These are phyloP conservation scores for Eucriotettix oculatus DNA, from an alignment of 2,888 invertebrate genomes.

Conservation along the genomic window DNA sequence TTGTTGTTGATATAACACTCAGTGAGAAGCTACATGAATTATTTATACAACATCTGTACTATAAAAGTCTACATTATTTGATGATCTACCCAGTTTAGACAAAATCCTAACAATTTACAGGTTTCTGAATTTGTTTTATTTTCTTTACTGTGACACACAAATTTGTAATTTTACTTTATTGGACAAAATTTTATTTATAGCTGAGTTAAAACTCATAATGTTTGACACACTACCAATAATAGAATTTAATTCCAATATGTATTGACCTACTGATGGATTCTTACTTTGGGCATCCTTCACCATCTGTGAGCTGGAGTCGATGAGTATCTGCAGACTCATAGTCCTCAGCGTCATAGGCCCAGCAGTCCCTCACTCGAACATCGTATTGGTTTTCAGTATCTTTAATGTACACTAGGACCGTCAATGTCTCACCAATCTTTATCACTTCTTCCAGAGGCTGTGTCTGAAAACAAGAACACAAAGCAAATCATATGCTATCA, in stretches of 20 bases:
- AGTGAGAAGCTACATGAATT: too few relatives aligned
- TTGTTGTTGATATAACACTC: too few relatives aligned
- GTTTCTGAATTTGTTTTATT: too few relatives aligned
- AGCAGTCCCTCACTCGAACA: conserved; percentile 52
- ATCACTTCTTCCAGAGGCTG: conserved; percentile 42
- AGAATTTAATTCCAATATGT: background rate
- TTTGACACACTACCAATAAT: background rate
- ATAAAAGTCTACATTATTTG: too few relatives aligned
- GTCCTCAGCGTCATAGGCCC: conserved; percentile 49
- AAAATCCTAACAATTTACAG: too few relatives aligned
- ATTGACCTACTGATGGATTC: conserved; percentile 9
- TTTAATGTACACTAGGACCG: conserved; percentile 50
- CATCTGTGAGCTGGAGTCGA: conserved; percentile 46
- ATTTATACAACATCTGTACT: too few relatives aligned
- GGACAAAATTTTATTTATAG: too few relatives aligned
- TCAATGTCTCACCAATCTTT: conserved; percentile 51
- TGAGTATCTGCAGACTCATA: conserved; percentile 39
- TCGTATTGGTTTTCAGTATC: conserved; percentile 45
- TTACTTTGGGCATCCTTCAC: conserved; percentile 48
- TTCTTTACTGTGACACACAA: too few relatives aligned
- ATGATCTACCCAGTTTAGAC: too few relatives aligned
- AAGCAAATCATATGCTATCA: too few relatives aligned
- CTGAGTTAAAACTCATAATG: too few relatives aligned
- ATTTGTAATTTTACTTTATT: too few relatives aligned
- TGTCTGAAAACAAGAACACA: conserved; percentile 25